phyloP scores from a whole-genome alignment of 64 coral and sea anemone genomes.

The Stichodactyla mertensii region DNA sequence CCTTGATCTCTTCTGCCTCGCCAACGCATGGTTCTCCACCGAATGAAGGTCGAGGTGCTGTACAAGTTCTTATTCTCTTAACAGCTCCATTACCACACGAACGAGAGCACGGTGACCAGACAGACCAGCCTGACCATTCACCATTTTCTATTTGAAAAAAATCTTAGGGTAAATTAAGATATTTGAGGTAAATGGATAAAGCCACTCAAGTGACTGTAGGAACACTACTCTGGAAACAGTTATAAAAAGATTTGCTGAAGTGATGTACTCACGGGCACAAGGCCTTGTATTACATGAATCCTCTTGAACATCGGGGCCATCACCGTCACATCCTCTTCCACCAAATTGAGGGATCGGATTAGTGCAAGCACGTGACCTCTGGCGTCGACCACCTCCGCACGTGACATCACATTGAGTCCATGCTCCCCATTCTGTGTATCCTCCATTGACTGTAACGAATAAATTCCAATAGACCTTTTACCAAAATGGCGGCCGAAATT shows the following conservation, averaged over 20 bases:
- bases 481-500: no score
- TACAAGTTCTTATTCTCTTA: constrained; percentile 72
- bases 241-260: background rate
- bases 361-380: constrained; percentile 91
- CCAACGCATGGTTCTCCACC: constrained; percentile 73
- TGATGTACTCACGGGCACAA: constrained; percentile 70
- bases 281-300: constrained; percentile 89
- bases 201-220: no score
- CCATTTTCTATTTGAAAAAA: constrained; percentile 56
- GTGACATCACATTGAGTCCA: constrained; percentile 96
- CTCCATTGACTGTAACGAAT: constrained; percentile 58
- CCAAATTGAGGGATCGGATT: constrained; percentile 84
- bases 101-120: constrained; percentile 83
- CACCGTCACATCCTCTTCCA: constrained; percentile 60
- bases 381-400: constrained; percentile 78
- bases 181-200: background rate
- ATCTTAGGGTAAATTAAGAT: background rate
- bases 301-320: constrained; percentile 58
- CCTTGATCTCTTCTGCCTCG: constrained; percentile 70
- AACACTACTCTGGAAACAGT: background rate
- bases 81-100: constrained; percentile 83
- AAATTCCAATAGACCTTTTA: background rate
- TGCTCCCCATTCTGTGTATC: constrained; percentile 81
- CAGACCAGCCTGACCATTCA: constrained; percentile 95
- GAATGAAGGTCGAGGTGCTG: constrained; percentile 70